Percentiles rank a stretch among this genome's conserved stretches.
Evolutionary conservation across 2,113 vertebrate genomes (phyloP).

Genomic region (Synchiropus splendidus): DNA sequence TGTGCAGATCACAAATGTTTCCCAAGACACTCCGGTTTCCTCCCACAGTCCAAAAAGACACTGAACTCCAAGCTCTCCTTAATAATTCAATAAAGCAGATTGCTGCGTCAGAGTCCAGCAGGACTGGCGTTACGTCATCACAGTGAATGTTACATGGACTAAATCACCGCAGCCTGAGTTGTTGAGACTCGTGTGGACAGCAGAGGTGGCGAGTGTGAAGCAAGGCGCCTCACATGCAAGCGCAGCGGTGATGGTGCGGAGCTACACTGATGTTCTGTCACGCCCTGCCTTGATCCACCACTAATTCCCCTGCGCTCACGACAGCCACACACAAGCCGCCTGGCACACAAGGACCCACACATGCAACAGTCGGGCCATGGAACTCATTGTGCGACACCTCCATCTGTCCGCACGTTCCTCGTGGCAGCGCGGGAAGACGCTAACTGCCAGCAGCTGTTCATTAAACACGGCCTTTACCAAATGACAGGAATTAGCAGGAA

Average conservation of each 20-base stretch:
- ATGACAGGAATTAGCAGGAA: conserved; percentile 50
- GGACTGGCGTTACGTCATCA: no score
- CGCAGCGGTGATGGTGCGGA: conserved; percentile 16
- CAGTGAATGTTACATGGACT: no score
- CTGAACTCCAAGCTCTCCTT: no score
- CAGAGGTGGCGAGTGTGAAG: conserved; percentile 18
- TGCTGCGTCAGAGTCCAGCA: no score
- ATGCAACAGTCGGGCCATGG: conserved; percentile 10
- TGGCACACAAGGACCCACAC: conserved; percentile 6
- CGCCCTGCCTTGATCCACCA: conserved; percentile 25
- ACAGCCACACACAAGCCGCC: conserved; percentile 23
- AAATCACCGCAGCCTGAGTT: no score
- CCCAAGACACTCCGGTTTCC: no score
- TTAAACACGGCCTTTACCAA: conserved; percentile 40
- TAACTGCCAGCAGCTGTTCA: conserved; percentile 46
- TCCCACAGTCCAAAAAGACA: no score
- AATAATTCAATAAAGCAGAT: no score
- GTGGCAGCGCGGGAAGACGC: conserved; percentile 14
- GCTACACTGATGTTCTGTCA: conserved; percentile 25
- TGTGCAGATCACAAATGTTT: no score
- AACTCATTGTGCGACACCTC: conserved; percentile 39
- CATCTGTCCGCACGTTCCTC: conserved; percentile 38
- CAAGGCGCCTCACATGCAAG: conserved; percentile 26
- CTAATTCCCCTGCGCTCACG: conserved; percentile 13
- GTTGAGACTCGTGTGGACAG: neutral